Evolutionary conservation across 2,888 invertebrate species (phyloP).

Genomic region (Prostheceraeus crozeri): DNA sequence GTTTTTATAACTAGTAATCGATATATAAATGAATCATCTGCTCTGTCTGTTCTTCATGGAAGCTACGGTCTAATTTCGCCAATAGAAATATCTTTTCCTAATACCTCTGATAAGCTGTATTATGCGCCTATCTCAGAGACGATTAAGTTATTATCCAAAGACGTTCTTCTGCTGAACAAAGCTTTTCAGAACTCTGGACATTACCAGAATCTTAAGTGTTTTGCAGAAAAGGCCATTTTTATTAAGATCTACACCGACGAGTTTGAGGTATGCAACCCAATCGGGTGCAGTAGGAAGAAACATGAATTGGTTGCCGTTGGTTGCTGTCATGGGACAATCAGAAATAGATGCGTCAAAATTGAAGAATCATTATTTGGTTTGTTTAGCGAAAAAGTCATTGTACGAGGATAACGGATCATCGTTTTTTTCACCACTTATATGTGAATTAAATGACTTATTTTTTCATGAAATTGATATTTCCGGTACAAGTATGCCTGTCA

Average conservation of each 20-base stretch:
- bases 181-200: background rate
- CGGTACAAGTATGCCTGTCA: background rate
- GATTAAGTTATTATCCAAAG: too few species aligned
- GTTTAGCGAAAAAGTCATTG: slow-evolving; percentile 5
- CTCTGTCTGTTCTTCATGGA: slow-evolving; percentile 8
- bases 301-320: slow-evolving; percentile 1
- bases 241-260: slow-evolving; percentile 10
- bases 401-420: slow-evolving; percentile 1
- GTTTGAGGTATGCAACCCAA: background rate
- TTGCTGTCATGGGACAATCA: too few species aligned
- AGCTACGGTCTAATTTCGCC: slow-evolving; percentile 3
- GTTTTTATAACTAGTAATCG: too few species aligned
- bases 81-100: slow-evolving; percentile 2
- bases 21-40: too few species aligned
- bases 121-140: slow-evolving; percentile 13
- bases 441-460: slow-evolving; percentile 6
- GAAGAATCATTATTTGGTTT: slow-evolving; percentile 8
- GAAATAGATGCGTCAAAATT: too few species aligned
- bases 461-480: background rate
- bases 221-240: slow-evolving; percentile 5
- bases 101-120: slow-evolving; percentile 6
- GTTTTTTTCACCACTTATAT: slow-evolving; percentile 2
- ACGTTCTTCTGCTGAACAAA: too few species aligned
- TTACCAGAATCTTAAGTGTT: background rate
- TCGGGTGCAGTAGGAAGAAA: background rate